These are phyloP conservation scores for Anoplophora glabripennis DNA, from an alignment of 1,140 invertebrate genomes.

Conservation along the genomic window DNA sequence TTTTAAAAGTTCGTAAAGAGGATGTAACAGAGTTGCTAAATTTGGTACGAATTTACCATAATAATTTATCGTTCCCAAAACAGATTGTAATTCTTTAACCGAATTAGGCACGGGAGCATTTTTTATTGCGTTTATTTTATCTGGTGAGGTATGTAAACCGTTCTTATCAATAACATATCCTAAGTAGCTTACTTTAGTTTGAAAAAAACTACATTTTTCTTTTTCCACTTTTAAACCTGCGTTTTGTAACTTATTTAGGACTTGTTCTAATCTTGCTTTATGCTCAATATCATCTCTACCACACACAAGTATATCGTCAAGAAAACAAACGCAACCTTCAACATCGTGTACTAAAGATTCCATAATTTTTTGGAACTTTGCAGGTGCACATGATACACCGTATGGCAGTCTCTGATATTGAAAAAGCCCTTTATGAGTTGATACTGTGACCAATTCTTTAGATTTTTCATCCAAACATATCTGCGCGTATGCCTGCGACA, in stretches of 20 bases:
- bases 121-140: slow-evolving; percentile 8
- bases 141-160: slow-evolving; percentile 36
- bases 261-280: no score
- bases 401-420: neutral
- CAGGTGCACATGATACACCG: no score
- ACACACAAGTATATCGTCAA: no score
- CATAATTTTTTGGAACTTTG: slow-evolving; percentile 10
- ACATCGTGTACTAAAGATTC: slow-evolving; percentile 26
- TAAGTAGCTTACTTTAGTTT: no score
- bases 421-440: slow-evolving; percentile 28
- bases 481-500: slow-evolving; percentile 47
- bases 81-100: slow-evolving; percentile 28
- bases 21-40: slow-evolving; percentile 16
- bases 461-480: slow-evolving; percentile 36
- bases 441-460: slow-evolving; percentile 24
- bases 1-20: slow-evolving; percentile 39
- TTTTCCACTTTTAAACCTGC: no score
- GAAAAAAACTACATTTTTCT: no score
- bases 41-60: slow-evolving; percentile 39
- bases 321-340: no score
- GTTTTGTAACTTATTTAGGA: no score
- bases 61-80: slow-evolving; percentile 45
- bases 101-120: no score
- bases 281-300: no score
- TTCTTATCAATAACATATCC: slow-evolving; percentile 37